These are phyloP conservation scores for Propithecus deckenii DNA, from an alignment of 2,797 vertebrate genomes.

Conservation along the genomic window DNA sequence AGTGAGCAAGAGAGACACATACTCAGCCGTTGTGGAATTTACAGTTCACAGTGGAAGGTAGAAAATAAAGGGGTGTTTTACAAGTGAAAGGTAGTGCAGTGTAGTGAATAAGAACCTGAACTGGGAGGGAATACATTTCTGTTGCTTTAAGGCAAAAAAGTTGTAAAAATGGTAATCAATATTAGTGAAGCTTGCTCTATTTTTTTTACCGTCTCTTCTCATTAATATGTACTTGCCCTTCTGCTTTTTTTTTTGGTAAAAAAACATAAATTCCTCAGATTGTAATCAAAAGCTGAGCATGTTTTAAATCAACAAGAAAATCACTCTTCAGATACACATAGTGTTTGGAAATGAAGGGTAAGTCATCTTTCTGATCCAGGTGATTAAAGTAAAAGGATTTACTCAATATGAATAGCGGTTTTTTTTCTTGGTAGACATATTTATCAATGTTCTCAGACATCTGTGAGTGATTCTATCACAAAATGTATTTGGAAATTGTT, in stretches of 20 bases:
- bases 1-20: not conserved
- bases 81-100: not conserved
- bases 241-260: not conserved
- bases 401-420: not conserved
- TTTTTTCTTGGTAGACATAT: not conserved
- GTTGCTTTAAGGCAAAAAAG: not conserved
- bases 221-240: not conserved
- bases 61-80: not conserved
- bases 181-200: not conserved
- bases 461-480: not conserved
- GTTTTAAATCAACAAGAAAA: not conserved
- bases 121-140: not conserved
- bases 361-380: not conserved
- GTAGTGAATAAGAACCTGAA: not conserved
- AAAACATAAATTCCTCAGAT: not conserved
- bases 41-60: not conserved
- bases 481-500: not conserved
- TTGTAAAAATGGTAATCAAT: not conserved
- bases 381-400: not conserved
- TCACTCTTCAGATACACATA: not conserved
- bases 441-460: not conserved
- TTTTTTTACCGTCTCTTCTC: not conserved
- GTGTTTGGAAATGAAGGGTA: not conserved
- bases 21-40: not conserved
- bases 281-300: not conserved